Base-by-base conservation (phyloP, 1,140 invertebrate genomes). In the Hycleus cichorii region DNA sequence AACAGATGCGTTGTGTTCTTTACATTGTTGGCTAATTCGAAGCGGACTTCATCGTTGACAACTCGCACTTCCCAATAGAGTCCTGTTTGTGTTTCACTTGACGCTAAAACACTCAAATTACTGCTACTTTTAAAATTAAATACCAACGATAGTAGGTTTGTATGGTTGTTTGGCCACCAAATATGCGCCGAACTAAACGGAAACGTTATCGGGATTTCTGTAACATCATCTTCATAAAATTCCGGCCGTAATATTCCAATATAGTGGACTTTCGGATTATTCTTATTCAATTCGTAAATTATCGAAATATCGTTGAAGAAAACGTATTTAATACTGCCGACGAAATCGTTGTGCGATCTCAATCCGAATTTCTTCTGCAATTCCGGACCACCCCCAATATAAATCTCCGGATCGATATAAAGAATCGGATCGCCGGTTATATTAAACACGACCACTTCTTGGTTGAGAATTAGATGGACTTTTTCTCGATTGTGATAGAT, bases 261-360 rank as follows among this genome's bases (percentile, higher is more conserved):
- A 43, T 76, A 74, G 59, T 74, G 72, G n/a, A 91, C 87, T 80
- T 91, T 92, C 12, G 86, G 85, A 74, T 89, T 88, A 55, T 83
- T 83, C 62, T 86, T 83, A 61, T 89, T 86, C 49, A 96, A 73
- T 69, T 93, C 89, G 69, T 93, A 93, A 44, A 96, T 78, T 53
- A 96, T 90, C 1, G 91, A 93, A 11, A 92, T 84, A 64, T 93
- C 90, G 72, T 95, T 95, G 70, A 91, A 93, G 72, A 93, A 95
- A 18, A 95, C 90, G 72, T 93, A 93, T 66, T 93, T 92, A 0
- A 96, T 71, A 62, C 89, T 91, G 9, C 93, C 93, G 68, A 87
- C 87, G 67, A 84, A 85, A 76, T 89, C 88, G 70, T 89, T 89
- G 57, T 83, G 80, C 1, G 87, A 88, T 10, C 80, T 76, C 8